Conservation (phyloP, 2,888 invertebrate genomes). For the Pristionchus maxplancki region DNA sequence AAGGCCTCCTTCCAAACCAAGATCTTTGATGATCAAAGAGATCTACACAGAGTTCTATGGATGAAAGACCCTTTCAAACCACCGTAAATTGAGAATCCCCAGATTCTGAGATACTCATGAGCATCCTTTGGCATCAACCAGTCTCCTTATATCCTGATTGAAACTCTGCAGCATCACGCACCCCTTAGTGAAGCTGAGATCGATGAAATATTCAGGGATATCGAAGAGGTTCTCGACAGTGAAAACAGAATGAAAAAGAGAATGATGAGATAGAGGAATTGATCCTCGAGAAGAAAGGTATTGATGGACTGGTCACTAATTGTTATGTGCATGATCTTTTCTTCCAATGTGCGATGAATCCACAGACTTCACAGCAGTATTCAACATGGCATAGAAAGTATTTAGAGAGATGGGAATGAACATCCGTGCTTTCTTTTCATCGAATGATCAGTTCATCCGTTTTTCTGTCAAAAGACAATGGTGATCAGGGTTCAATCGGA, state of each 20-base stretch:
- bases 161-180: background rate
- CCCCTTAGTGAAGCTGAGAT: too few species aligned
- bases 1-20: constrained; percentile 21
- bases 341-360: background rate
- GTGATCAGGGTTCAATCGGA: background rate
- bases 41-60: constrained; percentile 23
- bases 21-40: background rate
- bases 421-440: background rate
- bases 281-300: background rate
- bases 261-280: background rate
- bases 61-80: background rate
- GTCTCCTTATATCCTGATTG: background rate
- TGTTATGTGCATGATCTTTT: background rate
- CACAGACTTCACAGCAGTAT: background rate
- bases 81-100: background rate
- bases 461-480: background rate
- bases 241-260: background rate
- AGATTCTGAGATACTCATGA: background rate
- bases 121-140: background rate
- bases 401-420: constrained; percentile 16
- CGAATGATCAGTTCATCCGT: background rate
- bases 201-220: too few species aligned
- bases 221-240: background rate
- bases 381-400: background rate
- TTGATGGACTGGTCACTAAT: background rate